Evolutionary conservation across 2,797 vertebrate species (phyloP).

Genomic region (Gallinago solitaria): DNA sequence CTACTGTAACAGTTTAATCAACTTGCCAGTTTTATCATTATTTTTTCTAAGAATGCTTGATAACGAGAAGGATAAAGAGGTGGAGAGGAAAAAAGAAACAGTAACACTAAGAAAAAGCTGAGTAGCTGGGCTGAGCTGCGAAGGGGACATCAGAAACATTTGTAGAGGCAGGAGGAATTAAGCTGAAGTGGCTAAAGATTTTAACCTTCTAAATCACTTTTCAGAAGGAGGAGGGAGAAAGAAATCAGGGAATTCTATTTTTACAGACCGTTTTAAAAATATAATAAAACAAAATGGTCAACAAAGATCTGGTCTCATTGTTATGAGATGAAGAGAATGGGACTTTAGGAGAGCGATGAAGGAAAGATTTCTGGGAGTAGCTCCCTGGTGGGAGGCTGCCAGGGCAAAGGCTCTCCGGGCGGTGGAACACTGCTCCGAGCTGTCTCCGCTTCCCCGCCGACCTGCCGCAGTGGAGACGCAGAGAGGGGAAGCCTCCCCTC

Average conservation of each 20-base stretch:
- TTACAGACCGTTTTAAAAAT: background rate
- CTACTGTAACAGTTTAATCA: background rate
- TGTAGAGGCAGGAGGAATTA: background rate
- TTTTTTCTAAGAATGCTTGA: background rate
- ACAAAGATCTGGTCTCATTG: background rate
- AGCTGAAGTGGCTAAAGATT: background rate
- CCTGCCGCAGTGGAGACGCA: accelerated
- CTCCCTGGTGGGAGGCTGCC: background rate
- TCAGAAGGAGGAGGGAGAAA: background rate
- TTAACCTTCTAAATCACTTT: background rate
- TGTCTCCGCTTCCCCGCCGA: background rate
- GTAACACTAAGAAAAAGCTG: background rate
- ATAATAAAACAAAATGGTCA: background rate
- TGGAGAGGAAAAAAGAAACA: background rate
- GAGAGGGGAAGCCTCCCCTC: background rate
- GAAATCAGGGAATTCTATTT: background rate
- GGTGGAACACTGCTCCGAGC: background rate
- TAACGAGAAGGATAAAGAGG: background rate
- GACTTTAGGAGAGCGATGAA: background rate
- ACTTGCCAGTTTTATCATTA: background rate
- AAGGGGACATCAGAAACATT: background rate
- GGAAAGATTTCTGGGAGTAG: background rate
- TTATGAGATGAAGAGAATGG: background rate
- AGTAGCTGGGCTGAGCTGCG: background rate
- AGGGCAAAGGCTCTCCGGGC: background rate